phyloP scores from a whole-genome alignment of 2,113 vertebrate genomes.

The Urocynchramus pylzowi region DNA sequence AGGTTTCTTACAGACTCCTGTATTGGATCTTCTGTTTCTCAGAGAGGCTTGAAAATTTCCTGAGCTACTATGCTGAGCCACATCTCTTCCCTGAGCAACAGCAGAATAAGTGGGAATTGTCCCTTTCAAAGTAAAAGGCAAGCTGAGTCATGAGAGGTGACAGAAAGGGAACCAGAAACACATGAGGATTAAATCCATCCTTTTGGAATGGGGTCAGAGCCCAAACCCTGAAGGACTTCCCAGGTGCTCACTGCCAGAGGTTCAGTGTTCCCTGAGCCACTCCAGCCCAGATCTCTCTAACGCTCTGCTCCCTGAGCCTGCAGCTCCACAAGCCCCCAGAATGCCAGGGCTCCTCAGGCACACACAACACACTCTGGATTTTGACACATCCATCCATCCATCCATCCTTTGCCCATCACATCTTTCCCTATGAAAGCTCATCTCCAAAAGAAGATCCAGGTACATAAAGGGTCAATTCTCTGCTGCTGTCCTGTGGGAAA shows the following conservation, averaged over 20 bases:
- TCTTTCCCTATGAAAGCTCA: neutral
- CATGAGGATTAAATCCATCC: neutral
- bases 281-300: neutral
- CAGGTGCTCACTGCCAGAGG: rapidly evolving
- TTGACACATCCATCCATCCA: neutral
- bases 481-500: neutral
- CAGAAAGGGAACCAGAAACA: neutral
- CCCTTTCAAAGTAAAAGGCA: neutral
- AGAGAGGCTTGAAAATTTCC: neutral
- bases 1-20: neutral
- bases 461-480: neutral
- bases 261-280: neutral
- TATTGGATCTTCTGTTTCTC: neutral
- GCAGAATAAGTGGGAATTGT: neutral
- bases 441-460: neutral
- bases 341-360: rapidly evolving
- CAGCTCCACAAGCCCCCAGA: neutral
- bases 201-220: rapidly evolving
- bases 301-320: neutral
- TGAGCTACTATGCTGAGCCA: neutral
- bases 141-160: neutral
- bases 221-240: neutral
- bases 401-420: neutral
- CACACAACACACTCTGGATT: rapidly evolving
- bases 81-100: neutral